These are phyloP conservation scores for Corythornis madagascariensis DNA, from an alignment of 2,113 vertebrate genomes.

Conservation along the genomic window DNA sequence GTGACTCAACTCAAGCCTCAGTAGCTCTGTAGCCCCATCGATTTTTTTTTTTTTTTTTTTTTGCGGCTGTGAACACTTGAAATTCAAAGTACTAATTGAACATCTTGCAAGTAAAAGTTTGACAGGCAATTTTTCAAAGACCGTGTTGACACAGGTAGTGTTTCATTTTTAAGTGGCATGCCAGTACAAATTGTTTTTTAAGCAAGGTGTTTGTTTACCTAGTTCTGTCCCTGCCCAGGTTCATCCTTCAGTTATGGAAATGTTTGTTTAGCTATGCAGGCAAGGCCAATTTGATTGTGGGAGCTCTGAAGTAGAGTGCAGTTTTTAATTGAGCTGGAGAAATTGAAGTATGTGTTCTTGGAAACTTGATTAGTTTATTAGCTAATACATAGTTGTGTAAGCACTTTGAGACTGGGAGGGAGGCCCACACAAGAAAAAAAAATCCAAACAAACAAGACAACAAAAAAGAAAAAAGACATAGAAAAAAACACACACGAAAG, in stretches of 20 bases:
- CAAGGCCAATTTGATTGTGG: neutral
- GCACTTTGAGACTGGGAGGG: neutral
- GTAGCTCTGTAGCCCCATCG: neutral
- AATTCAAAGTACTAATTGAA: neutral
- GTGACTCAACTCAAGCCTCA: neutral
- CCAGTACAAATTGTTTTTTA: neutral
- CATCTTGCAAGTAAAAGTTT: neutral
- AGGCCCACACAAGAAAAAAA: neutral
- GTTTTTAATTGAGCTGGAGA: neutral
- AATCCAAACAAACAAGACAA: too few species aligned
- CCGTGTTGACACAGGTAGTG: neutral
- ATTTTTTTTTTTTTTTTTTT: neutral
- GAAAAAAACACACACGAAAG: too few species aligned
- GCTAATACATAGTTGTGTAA: neutral
- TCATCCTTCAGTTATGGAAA: neutral
- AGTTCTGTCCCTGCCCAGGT: neutral
- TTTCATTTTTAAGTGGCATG: neutral
- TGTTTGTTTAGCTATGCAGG: neutral
- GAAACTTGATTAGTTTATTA: neutral
- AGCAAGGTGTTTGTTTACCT: neutral
- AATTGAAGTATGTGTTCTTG: neutral
- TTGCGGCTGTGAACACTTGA: neutral
- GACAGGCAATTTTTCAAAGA: neutral
- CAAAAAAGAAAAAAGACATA: too few species aligned
- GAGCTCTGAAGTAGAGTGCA: neutral